Evolutionary conservation across 1,140 invertebrate species (phyloP), one percentile per base, ranked within the genome.

Genomic region (Drosophila arizonae): DNA sequence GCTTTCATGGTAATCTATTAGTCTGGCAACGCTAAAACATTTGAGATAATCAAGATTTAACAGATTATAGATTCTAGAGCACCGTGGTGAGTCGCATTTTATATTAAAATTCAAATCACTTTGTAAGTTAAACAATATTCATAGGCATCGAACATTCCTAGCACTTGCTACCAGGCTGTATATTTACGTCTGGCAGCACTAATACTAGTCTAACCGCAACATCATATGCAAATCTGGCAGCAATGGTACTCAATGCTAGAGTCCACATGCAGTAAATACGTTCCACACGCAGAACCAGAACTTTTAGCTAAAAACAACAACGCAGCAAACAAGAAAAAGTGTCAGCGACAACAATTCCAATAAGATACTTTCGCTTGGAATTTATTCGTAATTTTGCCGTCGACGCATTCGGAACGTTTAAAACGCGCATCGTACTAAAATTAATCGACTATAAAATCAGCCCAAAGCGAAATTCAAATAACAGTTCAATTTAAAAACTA

Each of bases 311-410:
- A 46, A 39, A 46, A 46, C 43, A 45, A 45, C 43, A 46, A 17
- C 43, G 3, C 33, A 8, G 9, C 33, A 36, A 36, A 9, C 1
- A 36, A 30, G 6, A 45, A 69, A 55, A 45, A 54, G 52, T 24
- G 54, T 52, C 39, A 54, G 28, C 52, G 13, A 6, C 52, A 64
- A 72, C 43, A 62, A 54, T 70, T 71, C 58, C 46, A 71, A 70
- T 30, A 52, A 70, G 76, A 63, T 54, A 85, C 77, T 85, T 85
- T 77, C 68, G 77, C 67, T 74, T 64, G 56, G 33, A 62, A 54
- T 63, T 80, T 78, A 81, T 81, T 84, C 67, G 77, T 81, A 70
- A 76, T 73, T 78, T 77, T 86, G 81, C 82, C 70, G 75, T 86
- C 84, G 56, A 69, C 66, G 84, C 51, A 68, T 65, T 79, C 84